Conservation (phyloP, 2,797 vertebrate genomes). For the Tokudaia muenninki region DNA sequence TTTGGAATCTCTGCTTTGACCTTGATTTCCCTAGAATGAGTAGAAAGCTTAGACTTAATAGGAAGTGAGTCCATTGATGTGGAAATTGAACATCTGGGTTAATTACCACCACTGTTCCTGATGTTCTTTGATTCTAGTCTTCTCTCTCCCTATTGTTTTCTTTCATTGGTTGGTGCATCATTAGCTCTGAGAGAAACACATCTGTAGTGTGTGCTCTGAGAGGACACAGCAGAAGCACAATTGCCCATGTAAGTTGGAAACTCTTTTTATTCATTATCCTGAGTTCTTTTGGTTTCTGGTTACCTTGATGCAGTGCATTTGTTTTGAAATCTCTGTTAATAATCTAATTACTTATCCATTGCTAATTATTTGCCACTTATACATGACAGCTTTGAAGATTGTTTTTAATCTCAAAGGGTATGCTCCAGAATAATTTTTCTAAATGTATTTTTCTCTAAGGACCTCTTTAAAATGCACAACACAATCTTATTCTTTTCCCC, state of each 20-base stretch:
- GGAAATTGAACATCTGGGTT: conserved; percentile 28
- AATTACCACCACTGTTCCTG: conserved; percentile 35
- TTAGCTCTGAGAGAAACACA: not conserved
- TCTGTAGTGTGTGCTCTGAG: not conserved
- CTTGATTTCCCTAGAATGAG: conserved; percentile 34
- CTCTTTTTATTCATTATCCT: not conserved
- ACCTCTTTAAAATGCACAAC: not conserved
- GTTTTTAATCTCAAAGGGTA: conserved; percentile 4
- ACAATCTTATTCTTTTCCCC: not conserved
- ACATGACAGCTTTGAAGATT: not conserved
- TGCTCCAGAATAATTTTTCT: not conserved
- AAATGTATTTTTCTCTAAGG: not conserved
- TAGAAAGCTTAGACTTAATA: conserved; percentile 50
- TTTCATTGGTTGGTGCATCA: not conserved
- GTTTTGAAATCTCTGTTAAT: not conserved
- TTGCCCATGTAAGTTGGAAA: not conserved
- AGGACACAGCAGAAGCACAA: not conserved
- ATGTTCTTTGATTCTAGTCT: conserved; percentile 55
- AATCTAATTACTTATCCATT: not conserved
- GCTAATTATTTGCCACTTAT: conserved; percentile 20
- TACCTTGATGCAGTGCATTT: not conserved
- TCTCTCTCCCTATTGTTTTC: not conserved
- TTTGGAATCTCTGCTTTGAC: not conserved
- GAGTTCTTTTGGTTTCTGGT: not conserved
- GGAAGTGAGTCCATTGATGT: conserved; percentile 42